Evolutionary conservation across 2,888 invertebrate species (phyloP), one percentile per base, ranked within the genome.

Genomic region (Cremastinae sp.): DNA sequence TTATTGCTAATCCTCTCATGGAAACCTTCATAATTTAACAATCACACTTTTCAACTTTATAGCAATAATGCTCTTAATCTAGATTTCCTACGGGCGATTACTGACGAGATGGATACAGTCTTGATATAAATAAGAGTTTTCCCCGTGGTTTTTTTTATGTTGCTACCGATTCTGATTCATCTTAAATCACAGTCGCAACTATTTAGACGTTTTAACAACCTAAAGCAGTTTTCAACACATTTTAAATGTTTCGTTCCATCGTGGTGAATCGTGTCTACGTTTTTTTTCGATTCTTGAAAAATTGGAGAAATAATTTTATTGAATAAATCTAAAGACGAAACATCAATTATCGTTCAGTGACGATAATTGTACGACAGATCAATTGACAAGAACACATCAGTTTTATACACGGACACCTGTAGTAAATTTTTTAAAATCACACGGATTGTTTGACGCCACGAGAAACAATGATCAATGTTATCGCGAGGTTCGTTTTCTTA

Each of bases 41-140:
- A 65, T 28, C 47, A 59, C 59, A 64, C 55, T 70, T 53, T 14
- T 62, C 49, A 28, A 18, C 47, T 22, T 9, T 41, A 55, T 20
- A 59, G 64, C 18, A 14, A 37, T 18, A 22, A 28, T 22, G 16
- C 14, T 9, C 4, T 53, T 14, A 28, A 5, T 39, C 41, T 20
- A 41, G 39, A 41, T 47, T 49, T 76, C 58, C 47, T 80, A 80
- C 74, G 78, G 81, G 74, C 70, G 69, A 53, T 75, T 83, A 81
- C 75, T 83, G 82, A 83, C 79, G 74, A 82, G 78, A 83, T 80
- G 81, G 75, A 75, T 69, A 79, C 82, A 83, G 85, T 85, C 83
- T 84, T 81, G 73, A 74, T 79, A 66, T 75, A 80, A 80, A 83
- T 80, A 76, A 68, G 81, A 76, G 78, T 75, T 79, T 80, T 7